Percentiles rank a stretch among this genome's conserved stretches.
These are phyloP conservation scores for Carlito syrichta DNA, from an alignment of 2,113 vertebrate species.

Conservation along the genomic window DNA sequence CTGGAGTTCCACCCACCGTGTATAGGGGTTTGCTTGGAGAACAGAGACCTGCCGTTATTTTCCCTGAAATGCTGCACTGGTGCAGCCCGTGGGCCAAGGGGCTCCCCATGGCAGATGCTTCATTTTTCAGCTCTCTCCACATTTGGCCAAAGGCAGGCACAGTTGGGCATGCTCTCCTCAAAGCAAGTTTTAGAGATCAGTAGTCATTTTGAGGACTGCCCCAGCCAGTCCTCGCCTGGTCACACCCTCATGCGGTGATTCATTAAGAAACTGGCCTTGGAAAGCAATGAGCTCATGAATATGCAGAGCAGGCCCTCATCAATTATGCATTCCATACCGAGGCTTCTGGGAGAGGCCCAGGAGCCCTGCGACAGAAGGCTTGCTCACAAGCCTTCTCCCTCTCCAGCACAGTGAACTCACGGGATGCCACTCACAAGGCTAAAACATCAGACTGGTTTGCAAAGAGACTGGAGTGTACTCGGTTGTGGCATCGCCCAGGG, in stretches of 20 bases:
- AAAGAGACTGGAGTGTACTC: not conserved
- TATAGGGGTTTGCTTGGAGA: no score
- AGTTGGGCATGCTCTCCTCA: not conserved
- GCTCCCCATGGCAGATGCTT: not conserved
- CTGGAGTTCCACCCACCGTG: fast-evolving
- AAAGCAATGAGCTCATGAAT: constrained; percentile 66
- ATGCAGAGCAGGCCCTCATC: constrained; percentile 55
- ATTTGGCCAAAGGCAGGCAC: not conserved
- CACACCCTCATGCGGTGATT: not conserved
- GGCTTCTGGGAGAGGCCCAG: constrained; percentile 61
- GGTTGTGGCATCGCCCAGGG: not conserved
- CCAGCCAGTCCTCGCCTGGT: not conserved
- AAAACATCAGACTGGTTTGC: not conserved
- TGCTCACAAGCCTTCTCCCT: not conserved
- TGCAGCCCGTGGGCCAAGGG: not conserved
- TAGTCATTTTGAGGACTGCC: not conserved
- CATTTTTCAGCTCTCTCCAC: not conserved
- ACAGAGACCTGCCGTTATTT: not conserved
- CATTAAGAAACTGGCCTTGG: constrained; percentile 43
- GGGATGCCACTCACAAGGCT: not conserved
- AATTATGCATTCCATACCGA: constrained; percentile 71
- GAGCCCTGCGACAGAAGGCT: constrained; percentile 9
- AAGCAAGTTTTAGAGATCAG: not conserved
- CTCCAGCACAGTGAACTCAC: not conserved
- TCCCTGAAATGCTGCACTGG: not conserved